These are phyloP conservation scores for Drosophila affinis DNA, from an alignment of 2,888 invertebrate genomes.

Conservation along the genomic window DNA sequence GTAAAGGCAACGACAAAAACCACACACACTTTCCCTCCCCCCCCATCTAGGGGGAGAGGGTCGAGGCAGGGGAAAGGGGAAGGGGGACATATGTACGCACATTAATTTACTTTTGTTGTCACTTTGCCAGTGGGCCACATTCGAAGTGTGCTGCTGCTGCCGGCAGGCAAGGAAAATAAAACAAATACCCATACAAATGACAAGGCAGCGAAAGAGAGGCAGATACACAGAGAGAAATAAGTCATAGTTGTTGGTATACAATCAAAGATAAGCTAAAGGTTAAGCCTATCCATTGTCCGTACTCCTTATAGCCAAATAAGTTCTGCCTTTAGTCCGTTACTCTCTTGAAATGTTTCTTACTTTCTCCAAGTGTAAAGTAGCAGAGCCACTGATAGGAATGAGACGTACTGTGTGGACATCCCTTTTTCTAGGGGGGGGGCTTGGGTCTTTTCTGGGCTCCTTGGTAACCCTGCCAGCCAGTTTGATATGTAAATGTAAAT, in stretches of 20 bases:
- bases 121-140: constrained; percentile 80
- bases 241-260: neutral
- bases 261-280: neutral
- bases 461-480: constrained; percentile 50
- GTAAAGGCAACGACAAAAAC: constrained; percentile 75
- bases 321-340: neutral
- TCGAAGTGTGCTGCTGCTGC: constrained; percentile 77
- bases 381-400: neutral
- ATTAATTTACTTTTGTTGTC: constrained; percentile 80
- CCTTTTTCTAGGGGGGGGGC: neutral
- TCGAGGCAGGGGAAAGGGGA: neutral
- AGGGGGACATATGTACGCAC: constrained; percentile 70
- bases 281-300: neutral
- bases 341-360: neutral
- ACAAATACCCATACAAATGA: constrained; percentile 75
- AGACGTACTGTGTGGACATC: neutral
- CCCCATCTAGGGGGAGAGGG: neutral
- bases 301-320: neutral
- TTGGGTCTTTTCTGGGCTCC: constrained; percentile 12
- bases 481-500: constrained; percentile 70
- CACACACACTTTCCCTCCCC: constrained; percentile 51
- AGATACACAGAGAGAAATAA: neutral
- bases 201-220: constrained; percentile 52
- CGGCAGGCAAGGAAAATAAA: constrained; percentile 71
- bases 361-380: neutral